Percentiles rank a stretch among this genome's conserved stretches.
These are phyloP conservation scores for Coptodon bakossiorum DNA, from an alignment of 2,113 vertebrate species.

Conservation along the genomic window DNA sequence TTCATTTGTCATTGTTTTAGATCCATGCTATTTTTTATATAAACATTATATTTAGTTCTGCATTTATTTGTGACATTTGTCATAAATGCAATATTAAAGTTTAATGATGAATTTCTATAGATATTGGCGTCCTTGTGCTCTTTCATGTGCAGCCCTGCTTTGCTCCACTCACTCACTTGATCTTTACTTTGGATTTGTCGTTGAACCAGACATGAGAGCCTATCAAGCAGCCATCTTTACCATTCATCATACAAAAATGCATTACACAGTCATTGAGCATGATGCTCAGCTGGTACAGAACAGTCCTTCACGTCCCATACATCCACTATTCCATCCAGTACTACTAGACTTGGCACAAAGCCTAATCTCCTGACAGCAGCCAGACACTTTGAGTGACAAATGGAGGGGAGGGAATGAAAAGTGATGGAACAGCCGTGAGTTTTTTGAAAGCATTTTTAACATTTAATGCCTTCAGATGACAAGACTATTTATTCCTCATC, in stretches of 20 bases:
- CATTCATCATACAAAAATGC: background rate
- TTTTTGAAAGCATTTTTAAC: slow-evolving; percentile 1
- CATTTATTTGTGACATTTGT: background rate
- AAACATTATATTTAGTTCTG: background rate
- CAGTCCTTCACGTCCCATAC: background rate
- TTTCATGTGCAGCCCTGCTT: background rate
- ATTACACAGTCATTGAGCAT: background rate
- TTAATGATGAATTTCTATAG: background rate
- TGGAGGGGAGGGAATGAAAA: slow-evolving; percentile 18
- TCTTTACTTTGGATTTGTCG: background rate
- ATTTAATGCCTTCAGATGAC: background rate
- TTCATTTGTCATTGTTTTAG: background rate
- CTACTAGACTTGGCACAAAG: background rate
- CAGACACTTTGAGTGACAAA: slow-evolving; percentile 13
- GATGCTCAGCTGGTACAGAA: background rate
- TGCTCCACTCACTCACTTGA: background rate
- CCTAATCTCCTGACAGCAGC: slow-evolving; percentile 14
- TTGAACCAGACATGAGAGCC: background rate
- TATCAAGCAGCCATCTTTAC: background rate
- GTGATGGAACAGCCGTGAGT: background rate
- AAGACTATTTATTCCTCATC: background rate
- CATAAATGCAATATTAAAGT: background rate
- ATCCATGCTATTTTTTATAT: background rate
- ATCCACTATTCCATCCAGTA: background rate
- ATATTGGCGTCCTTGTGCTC: background rate